Evolutionary conservation across 2,797 vertebrate species (phyloP).

Genomic region (Phoeniculus purpureus): DNA sequence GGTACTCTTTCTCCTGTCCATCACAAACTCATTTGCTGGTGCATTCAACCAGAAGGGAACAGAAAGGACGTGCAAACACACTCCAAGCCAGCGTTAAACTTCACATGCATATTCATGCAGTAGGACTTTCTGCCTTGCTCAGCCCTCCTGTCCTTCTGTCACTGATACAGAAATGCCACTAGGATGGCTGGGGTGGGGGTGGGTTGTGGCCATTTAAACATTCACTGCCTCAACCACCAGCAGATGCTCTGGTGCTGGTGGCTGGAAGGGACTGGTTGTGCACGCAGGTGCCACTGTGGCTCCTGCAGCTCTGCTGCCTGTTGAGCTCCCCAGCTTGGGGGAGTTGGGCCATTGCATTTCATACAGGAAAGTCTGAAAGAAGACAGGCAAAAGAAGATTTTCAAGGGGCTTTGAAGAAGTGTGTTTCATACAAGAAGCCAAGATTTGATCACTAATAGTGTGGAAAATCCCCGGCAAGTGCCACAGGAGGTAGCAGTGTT

Average conservation of each 20-base stretch:
- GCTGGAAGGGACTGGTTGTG: background rate
- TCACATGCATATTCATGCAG: background rate
- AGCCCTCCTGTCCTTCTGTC: background rate
- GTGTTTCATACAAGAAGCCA: background rate
- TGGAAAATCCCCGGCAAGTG: background rate
- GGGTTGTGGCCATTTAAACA: background rate
- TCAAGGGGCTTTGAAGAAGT: background rate
- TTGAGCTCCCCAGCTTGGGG: background rate
- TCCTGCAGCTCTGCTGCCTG: background rate
- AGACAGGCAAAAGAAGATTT: background rate
- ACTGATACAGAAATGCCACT: background rate
- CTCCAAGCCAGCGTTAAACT: background rate
- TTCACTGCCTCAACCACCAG: background rate
- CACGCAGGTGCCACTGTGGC: background rate
- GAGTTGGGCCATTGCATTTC: background rate
- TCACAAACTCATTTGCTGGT: background rate
- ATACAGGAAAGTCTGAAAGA: background rate
- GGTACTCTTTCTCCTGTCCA: background rate
- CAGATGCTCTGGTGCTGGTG: background rate
- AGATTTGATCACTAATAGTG: background rate
- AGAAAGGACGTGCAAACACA: background rate
- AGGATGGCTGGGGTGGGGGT: accelerated
- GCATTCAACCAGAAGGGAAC: background rate
- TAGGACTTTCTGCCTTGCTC: background rate
- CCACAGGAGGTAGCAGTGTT: too few relatives aligned